Percentiles rank a stretch among this genome's conserved stretches.
Evolutionary conservation across 2,113 vertebrate genomes (phyloP).

Genomic region (Corvus cornix): DNA sequence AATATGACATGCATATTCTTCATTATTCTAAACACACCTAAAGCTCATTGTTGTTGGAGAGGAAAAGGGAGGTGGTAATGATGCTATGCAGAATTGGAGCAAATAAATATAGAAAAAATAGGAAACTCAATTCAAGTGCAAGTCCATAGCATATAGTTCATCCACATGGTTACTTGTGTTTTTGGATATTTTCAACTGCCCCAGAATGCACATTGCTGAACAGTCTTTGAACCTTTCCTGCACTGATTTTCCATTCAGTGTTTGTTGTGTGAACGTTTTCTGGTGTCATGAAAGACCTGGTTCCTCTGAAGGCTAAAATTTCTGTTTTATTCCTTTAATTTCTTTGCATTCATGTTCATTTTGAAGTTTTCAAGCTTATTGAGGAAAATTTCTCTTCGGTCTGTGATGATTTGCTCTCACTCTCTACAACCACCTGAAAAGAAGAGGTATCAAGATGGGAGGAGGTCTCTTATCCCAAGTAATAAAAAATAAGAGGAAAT

Average conservation of each 20-base stretch:
- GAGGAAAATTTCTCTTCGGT: not conserved
- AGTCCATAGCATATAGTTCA: not conserved
- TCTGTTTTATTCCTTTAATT: not conserved
- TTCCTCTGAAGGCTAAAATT: not conserved
- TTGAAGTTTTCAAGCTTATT: not conserved
- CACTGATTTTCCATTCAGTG: not conserved
- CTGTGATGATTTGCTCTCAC: not conserved
- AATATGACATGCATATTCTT: not conserved
- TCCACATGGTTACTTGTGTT: not conserved
- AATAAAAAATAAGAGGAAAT: not conserved
- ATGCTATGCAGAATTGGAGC: not conserved
- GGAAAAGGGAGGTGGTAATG: not conserved
- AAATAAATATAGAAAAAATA: not conserved
- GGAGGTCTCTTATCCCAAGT: not conserved
- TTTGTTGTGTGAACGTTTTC: not conserved
- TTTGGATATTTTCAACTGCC: not conserved
- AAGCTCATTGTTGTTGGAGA: not conserved
- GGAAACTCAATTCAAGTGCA: not conserved
- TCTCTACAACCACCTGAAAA: not conserved
- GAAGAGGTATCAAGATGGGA: fast-evolving
- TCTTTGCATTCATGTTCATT: not conserved
- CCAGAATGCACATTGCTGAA: not conserved
- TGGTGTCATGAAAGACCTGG: not conserved
- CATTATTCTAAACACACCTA: not conserved
- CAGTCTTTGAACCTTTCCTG: not conserved